Percentiles rank a stretch among this genome's conserved stretches.
phyloP scores from a whole-genome alignment of 2,888 invertebrate species.

The Hesperia comma region DNA sequence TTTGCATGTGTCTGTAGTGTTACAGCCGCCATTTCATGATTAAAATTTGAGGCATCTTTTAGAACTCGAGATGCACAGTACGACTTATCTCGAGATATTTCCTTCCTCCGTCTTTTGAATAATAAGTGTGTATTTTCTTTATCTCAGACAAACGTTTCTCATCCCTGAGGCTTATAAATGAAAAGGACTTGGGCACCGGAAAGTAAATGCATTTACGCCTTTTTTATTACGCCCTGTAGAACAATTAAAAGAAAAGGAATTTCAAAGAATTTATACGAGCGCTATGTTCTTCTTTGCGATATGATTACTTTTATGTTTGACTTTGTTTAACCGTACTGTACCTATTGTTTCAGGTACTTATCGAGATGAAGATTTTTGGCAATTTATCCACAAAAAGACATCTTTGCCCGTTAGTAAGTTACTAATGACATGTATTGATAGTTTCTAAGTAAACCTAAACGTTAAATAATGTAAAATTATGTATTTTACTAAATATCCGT shows the following conservation, averaged over 20 bases:
- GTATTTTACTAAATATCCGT: too few relatives aligned
- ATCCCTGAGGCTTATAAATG: constrained; percentile 6
- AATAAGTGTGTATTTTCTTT: constrained; percentile 33
- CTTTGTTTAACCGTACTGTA: too few relatives aligned
- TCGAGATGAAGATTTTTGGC: too few relatives aligned
- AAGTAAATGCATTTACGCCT: constrained; percentile 12
- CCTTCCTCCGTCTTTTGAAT: constrained; percentile 31
- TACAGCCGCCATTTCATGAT: constrained; percentile 35
- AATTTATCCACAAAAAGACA: too few relatives aligned
- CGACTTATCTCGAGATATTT: constrained; percentile 28
- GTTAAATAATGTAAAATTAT: too few relatives aligned
- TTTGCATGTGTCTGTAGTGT: constrained; percentile 29
- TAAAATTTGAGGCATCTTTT: constrained; percentile 36
- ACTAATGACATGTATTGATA: too few relatives aligned
- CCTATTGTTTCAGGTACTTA: too few relatives aligned
- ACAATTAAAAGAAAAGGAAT: background rate
- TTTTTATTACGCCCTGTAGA: background rate
- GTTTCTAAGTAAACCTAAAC: too few relatives aligned
- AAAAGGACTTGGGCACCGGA: constrained; percentile 1
- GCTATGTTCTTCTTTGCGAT: too few relatives aligned
- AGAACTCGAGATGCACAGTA: constrained; percentile 26
- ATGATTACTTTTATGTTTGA: too few relatives aligned
- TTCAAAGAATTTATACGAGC: too few relatives aligned
- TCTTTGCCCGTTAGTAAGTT: too few relatives aligned
- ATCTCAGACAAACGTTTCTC: constrained; percentile 14